Percentiles rank a stretch among this genome's conserved stretches.
Evolutionary conservation across 2,888 invertebrate species (phyloP).

Genomic region (Chalcis sispes): DNA sequence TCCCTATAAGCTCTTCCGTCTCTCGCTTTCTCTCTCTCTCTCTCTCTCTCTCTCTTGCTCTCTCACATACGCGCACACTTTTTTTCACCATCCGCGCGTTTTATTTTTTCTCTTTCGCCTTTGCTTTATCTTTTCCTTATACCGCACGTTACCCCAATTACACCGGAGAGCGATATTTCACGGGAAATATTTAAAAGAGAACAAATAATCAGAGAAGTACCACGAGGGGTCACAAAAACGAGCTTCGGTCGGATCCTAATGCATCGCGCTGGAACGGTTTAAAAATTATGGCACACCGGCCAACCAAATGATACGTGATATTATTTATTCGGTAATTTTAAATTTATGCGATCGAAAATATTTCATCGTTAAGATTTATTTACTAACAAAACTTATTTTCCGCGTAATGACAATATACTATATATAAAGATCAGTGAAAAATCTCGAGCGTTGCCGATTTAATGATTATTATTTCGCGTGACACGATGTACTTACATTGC

Average conservation of each 20-base stretch:
- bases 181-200: slow-evolving; percentile 57
- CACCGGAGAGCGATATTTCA: slow-evolving; percentile 69
- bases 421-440: too few relatives aligned
- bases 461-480: too few relatives aligned
- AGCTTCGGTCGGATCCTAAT: slow-evolving; percentile 41
- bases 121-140: slow-evolving; percentile 41
- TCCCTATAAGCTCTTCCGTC: slow-evolving; percentile 55
- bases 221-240: slow-evolving; percentile 53
- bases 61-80: too few relatives aligned
- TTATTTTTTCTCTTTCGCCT: slow-evolving; percentile 49
- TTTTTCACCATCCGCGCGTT: too few relatives aligned
- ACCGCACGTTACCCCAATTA: slow-evolving; percentile 61
- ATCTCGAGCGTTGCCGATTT: too few relatives aligned
- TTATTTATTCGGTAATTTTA: slow-evolving; percentile 10
- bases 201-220: slow-evolving; percentile 61
- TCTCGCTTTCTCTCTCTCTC: slow-evolving; percentile 46
- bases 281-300: neutral
- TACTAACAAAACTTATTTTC: neutral
- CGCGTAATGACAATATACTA: too few relatives aligned
- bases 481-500: too few relatives aligned
- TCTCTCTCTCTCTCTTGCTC: slow-evolving; percentile 40
- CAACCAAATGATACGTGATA: neutral
- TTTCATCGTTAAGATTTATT: neutral
- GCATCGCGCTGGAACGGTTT: slow-evolving; percentile 7
- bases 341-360: neutral